Evolutionary conservation across 2,888 invertebrate species (phyloP).

Genomic region (Bellardia pandia): DNA sequence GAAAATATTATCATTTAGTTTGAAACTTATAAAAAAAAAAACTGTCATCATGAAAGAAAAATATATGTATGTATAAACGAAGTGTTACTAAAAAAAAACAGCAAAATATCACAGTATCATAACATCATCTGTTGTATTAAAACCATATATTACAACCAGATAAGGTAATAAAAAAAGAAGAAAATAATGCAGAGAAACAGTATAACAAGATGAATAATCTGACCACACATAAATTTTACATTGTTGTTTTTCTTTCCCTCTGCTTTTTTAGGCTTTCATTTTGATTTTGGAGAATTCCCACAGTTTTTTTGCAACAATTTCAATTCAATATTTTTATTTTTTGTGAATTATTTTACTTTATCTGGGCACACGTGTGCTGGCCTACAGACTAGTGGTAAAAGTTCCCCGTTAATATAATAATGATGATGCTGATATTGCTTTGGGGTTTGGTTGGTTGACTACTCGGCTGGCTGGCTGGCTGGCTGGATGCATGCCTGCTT

Average conservation of each 20-base stretch:
- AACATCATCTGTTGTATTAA: conserved; percentile 6
- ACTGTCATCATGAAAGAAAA: not conserved
- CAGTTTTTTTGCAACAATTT: not conserved
- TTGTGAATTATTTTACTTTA: conserved; percentile 9
- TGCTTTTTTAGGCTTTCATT: not conserved
- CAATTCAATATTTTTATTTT: conserved; percentile 9
- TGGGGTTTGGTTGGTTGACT: conserved; percentile 24
- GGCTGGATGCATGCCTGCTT: not conserved
- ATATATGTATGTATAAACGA: not conserved
- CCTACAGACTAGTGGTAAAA: conserved; percentile 21
- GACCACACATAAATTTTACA: conserved; percentile 61
- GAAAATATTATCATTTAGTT: not conserved
- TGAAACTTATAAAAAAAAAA: not conserved
- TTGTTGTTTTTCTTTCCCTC: conserved; percentile 12
- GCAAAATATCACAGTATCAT: conserved; percentile 9
- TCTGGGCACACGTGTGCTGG: conserved; percentile 42
- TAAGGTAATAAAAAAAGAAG: not conserved
- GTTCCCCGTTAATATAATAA: conserved; percentile 1
- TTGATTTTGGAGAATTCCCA: conserved; percentile 9
- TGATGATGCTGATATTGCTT: not conserved
- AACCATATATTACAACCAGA: not conserved
- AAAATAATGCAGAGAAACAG: not conserved
- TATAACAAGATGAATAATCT: conserved; percentile 57
- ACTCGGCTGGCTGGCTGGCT: not conserved
- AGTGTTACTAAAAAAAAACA: not conserved